A percentile compares a stretch with the other conserved stretches of the same genome.
phyloP scores from a whole-genome alignment of 2,888 invertebrate species.

The Erebia aethiops region DNA sequence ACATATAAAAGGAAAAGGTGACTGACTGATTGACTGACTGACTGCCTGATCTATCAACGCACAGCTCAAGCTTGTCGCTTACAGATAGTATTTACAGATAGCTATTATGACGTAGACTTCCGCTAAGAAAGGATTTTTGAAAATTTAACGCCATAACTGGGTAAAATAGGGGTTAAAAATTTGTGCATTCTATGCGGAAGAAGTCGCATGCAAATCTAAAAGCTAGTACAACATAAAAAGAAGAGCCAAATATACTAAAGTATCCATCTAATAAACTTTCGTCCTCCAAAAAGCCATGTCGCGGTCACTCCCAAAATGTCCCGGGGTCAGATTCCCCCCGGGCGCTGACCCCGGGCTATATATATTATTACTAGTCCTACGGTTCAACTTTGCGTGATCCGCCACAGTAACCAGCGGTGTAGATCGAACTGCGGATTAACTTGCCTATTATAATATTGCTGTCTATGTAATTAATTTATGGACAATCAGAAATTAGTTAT shows the following conservation, averaged over 20 bases:
- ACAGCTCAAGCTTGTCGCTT: too few relatives aligned
- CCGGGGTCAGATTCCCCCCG: conserved; percentile 10
- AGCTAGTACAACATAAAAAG: too few relatives aligned
- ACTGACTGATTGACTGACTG: neutral
- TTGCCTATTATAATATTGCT: conserved; percentile 12
- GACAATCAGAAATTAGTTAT: conserved; percentile 7
- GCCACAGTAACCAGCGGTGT: conserved; percentile 22
- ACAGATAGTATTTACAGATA: too few relatives aligned
- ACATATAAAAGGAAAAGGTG: neutral
- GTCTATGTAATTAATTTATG: conserved; percentile 23
- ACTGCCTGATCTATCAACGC: too few relatives aligned
- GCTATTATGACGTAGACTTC: too few relatives aligned
- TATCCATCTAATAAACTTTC: neutral
- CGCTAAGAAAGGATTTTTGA: too few relatives aligned
- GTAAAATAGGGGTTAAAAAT: too few relatives aligned
- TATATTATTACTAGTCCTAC: neutral
- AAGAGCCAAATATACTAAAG: neutral
- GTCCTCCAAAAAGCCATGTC: neutral
- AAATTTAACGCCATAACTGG: too few relatives aligned
- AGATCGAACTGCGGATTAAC: conserved; percentile 18
- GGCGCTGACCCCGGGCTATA: conserved; percentile 16
- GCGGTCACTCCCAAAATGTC: conserved; percentile 20
- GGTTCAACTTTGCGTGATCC: conserved; percentile 26
- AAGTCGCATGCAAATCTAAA: too few relatives aligned
- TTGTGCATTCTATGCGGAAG: too few relatives aligned